Evolutionary conservation across 2,113 vertebrate species (phyloP).

Genomic region (Corythornis madagascariensis): DNA sequence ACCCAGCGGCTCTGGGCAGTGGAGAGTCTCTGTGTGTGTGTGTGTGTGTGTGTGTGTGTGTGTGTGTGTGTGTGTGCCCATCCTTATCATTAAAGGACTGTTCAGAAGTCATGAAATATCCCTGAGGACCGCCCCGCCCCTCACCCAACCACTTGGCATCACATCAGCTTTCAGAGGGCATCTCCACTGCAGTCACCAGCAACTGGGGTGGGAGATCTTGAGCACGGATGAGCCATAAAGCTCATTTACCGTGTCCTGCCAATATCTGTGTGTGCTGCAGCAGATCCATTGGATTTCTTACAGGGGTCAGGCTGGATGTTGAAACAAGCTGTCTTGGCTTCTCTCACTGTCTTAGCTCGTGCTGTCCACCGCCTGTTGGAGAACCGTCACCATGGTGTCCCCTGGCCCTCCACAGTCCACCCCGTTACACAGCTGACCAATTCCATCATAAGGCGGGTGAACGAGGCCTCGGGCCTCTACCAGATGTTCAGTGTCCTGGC

Average conservation of each 20-base stretch:
- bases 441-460: conserved; percentile 86
- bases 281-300: neutral
- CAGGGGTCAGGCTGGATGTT: neutral
- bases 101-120: neutral
- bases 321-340: neutral
- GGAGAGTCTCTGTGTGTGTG: neutral
- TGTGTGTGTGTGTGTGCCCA: neutral
- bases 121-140: neutral
- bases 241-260: neutral
- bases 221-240: neutral
- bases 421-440: conserved; percentile 85
- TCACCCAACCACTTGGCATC: neutral
- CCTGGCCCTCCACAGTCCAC: conserved; percentile 82
- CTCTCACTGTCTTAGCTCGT: conserved; percentile 72
- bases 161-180: conserved; percentile 22
- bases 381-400: conserved; percentile 84
- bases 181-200: neutral
- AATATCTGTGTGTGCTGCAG: neutral
- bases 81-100: neutral
- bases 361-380: conserved; percentile 90
- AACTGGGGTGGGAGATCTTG: neutral
- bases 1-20: neutral
- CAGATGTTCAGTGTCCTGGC: conserved; percentile 95
- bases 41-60: neutral
- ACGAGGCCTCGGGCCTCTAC: conserved; percentile 93